Evolutionary conservation across 2,797 vertebrate genomes (phyloP), one percentile per base, ranked within the genome.

Genomic region (Microcaecilia unicolor): DNA sequence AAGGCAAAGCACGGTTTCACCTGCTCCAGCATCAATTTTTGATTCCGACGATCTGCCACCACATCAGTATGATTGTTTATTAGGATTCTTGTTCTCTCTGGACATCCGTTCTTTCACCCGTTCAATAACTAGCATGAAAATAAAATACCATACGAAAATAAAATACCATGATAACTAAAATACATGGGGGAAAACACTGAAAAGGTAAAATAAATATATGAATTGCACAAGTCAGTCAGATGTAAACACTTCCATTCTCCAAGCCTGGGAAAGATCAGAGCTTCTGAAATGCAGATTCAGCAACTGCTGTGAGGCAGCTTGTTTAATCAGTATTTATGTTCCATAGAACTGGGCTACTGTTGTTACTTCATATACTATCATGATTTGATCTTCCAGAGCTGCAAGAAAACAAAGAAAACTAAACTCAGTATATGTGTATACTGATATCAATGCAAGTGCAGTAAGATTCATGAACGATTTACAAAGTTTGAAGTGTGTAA

Each of bases 311-410:
- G 63, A 70, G 64, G 62, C 63, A 67, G 73, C 70, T 64, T 65
- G 65, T 48, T 61, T 52, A 56, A 61, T 43, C 50, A 32, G 25
- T 49, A 31, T 59, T 59, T 31, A 45, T 48, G 44, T 44, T 67
- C 48, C 51, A 7, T 59, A 58, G 51, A 46, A 47, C 58, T 34
- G 49, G 33, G 47, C 51, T 40, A 54, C 28, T 46, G 52, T 58
- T 52, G 56, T 53, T 48, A 55, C 66, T 50, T 54, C 59, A 48
- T 30, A 24, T 31, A 60, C 28, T 58, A 71, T 97, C 91, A 98
- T 47, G 95, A 97, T 72, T 98, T 98, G 72, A 98, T 98, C 85
- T 98, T 98, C 95, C 95, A 98, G 31, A 98, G 84, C 95, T 98
- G 78, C 7, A 59, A 41, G 58, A 44, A 25, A 47, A 23, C 42